phyloP scores from a whole-genome alignment of 30 jellyfish, hydroid and myxozoan species.

The Chrysaora quinquecirrha region DNA sequence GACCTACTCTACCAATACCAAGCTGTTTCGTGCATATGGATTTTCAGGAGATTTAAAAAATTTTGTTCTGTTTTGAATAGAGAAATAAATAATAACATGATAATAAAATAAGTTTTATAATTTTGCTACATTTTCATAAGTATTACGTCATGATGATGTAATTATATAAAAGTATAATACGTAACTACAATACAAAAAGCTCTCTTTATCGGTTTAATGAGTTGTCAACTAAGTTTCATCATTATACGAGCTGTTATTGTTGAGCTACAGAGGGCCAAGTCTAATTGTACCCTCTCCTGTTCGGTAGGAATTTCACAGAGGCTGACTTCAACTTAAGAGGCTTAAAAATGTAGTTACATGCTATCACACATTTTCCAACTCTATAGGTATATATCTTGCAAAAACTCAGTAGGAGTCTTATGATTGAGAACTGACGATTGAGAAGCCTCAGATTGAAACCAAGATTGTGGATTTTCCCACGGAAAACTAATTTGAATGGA shows the following conservation, averaged over 20 bases:
- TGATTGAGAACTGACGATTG: no score
- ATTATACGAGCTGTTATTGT: background rate
- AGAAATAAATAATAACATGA: background rate
- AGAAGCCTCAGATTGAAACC: no score
- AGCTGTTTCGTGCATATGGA: slow-evolving; percentile 19
- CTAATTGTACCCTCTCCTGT: background rate
- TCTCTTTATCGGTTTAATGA: background rate
- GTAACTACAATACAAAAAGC: background rate
- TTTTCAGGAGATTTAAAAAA: slow-evolving; percentile 3
- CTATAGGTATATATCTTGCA: slow-evolving; percentile 12
- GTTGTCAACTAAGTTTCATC: background rate
- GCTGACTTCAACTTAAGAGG: background rate
- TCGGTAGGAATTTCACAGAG: background rate
- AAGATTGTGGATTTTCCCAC: no score
- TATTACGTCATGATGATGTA: slow-evolving; percentile 6
- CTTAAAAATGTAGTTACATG: slow-evolving; percentile 4
- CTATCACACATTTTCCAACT: slow-evolving; percentile 14
- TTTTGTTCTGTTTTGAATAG: slow-evolving; percentile 11
- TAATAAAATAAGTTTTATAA: background rate
- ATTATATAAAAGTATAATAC: slow-evolving; percentile 1
- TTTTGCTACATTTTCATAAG: background rate
- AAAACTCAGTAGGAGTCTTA: slow-evolving; percentile 14
- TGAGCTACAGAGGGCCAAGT: background rate
- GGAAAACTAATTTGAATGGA: no score
- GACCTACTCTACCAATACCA: slow-evolving; percentile 7